These are phyloP conservation scores for Ophion ellenae DNA, from an alignment of 2,888 invertebrate species.

Conservation along the genomic window DNA sequence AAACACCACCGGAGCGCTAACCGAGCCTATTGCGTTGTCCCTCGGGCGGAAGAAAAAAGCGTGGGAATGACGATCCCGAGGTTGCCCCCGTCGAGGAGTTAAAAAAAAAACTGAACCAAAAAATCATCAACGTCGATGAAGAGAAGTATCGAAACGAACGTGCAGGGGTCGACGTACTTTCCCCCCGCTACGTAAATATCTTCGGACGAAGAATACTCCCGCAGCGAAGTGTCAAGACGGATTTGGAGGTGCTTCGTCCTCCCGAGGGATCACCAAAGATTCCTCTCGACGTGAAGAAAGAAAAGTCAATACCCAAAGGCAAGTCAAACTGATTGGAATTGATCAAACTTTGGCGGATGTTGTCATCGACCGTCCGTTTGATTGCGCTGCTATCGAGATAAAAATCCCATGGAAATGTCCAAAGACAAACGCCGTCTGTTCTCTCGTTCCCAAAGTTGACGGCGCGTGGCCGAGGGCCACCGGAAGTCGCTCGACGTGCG, in stretches of 20 bases:
- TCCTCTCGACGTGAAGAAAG: neutral
- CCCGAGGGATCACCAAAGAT: neutral
- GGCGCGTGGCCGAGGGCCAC: too few species aligned
- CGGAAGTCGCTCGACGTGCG: too few species aligned
- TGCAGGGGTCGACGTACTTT: conserved; percentile 3
- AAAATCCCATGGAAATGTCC: too few species aligned
- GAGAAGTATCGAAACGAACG: conserved; percentile 8
- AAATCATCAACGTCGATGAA: neutral
- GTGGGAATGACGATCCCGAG: conserved; percentile 14
- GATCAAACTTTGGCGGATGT: too few species aligned
- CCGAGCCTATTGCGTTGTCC: conserved; percentile 61
- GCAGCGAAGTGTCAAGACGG: neutral
- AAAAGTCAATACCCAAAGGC: neutral
- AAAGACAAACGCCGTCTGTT: too few species aligned
- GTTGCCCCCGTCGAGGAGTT: neutral
- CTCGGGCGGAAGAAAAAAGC: conserved; percentile 6
- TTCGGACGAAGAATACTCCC: neutral
- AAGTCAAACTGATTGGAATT: too few species aligned
- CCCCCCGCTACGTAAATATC: neutral
- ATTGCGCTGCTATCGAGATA: too few species aligned
- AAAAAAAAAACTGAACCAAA: conserved; percentile 2
- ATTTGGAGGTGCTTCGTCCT: neutral
- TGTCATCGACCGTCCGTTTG: too few species aligned
- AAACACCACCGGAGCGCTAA: conserved; percentile 27
- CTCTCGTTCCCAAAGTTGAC: too few species aligned